Percentiles rank a stretch among this genome's conserved stretches.
Evolutionary conservation across 2,797 vertebrate species (phyloP).

Genomic region (Artibeus lituratus): DNA sequence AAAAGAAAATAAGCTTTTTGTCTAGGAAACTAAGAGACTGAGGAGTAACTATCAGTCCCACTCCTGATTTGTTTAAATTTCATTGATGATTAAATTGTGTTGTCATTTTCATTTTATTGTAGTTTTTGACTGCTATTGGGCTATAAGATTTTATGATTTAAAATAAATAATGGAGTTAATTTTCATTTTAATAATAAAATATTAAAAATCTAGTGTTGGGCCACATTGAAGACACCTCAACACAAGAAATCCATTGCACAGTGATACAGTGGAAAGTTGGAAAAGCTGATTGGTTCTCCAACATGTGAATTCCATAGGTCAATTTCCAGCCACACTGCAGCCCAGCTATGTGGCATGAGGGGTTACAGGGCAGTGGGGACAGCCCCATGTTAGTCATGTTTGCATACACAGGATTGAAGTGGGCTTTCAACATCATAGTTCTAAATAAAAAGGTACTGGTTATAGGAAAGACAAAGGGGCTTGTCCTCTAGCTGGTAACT

Average conservation of each 20-base stretch:
- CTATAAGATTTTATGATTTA: slow-evolving; percentile 6
- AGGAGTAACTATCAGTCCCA: background rate
- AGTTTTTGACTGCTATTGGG: slow-evolving; percentile 22
- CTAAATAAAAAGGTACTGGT: slow-evolving; percentile 50
- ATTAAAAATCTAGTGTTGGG: background rate
- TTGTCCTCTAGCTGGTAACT: slow-evolving; percentile 69
- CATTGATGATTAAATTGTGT: background rate
- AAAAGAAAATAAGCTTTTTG: background rate
- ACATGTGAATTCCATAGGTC: slow-evolving; percentile 23
- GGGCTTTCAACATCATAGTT: slow-evolving; percentile 33
- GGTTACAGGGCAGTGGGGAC: background rate
- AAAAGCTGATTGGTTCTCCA: background rate
- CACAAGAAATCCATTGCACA: background rate
- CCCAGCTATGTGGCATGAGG: background rate
- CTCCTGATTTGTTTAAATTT: background rate
- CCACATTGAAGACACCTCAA: background rate
- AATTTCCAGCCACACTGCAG: background rate
- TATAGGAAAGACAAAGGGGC: slow-evolving; percentile 48
- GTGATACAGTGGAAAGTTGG: background rate
- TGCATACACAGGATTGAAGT: slow-evolving; percentile 27
- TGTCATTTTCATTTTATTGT: slow-evolving; percentile 25
- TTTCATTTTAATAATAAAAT: slow-evolving; percentile 38
- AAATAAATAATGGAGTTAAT: slow-evolving; percentile 1
- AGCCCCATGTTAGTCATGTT: slow-evolving; percentile 37
- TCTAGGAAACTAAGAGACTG: slow-evolving; percentile 32